phyloP scores from a whole-genome alignment of 2,113 vertebrate species.

The Chaetorhynchus papuensis region DNA sequence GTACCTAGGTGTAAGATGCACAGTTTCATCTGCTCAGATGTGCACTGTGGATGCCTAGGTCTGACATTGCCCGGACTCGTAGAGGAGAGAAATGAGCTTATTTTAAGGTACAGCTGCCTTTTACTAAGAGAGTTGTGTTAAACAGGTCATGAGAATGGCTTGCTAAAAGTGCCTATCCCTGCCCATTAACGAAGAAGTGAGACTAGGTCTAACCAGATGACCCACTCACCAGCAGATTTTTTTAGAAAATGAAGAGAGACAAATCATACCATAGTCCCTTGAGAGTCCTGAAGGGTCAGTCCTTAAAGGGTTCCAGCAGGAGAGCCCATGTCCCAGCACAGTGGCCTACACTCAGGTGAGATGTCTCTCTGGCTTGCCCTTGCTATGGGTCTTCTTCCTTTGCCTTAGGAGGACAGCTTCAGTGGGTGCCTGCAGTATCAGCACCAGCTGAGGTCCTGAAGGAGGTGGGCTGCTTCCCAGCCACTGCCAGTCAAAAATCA shows the following conservation, averaged over 20 bases:
- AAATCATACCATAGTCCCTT: not conserved
- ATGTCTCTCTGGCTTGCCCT: not conserved
- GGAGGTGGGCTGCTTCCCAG: not conserved
- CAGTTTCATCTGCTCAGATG: not conserved
- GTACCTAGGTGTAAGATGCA: not conserved
- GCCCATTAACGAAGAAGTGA: not conserved
- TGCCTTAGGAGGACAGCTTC: not conserved
- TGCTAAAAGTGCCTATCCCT: not conserved
- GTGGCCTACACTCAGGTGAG: not conserved
- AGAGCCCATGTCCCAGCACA: not conserved
- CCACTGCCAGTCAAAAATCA: not conserved
- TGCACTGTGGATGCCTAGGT: not conserved
- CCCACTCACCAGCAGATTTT: not conserved
- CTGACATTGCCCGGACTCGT: not conserved
- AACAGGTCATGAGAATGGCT: not conserved
- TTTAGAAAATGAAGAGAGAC: not conserved
- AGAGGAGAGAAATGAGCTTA: not conserved
- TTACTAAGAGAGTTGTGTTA: not conserved
- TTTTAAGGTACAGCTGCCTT: not conserved
- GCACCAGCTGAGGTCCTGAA: not conserved
- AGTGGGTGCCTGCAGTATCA: not conserved
- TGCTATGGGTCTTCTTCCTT: not conserved
- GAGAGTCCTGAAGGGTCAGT: not conserved
- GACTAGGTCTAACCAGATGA: not conserved
- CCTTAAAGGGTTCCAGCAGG: not conserved